Percentiles rank a stretch among this genome's conserved stretches.
Evolutionary conservation across 2,797 vertebrate genomes (phyloP).

Genomic region (Tapera naevia): DNA sequence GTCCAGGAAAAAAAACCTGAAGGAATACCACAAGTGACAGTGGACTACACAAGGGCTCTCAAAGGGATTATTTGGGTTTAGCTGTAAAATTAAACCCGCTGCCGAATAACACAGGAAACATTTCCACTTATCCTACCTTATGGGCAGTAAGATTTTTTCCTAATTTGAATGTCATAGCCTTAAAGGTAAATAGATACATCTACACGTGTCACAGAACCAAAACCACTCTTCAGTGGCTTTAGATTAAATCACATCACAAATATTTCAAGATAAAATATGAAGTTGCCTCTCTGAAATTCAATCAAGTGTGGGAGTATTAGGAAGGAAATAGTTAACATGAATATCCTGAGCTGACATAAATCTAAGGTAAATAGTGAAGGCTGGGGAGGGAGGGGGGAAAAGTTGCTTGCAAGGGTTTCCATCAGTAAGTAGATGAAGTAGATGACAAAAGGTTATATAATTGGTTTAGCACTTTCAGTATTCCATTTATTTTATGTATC

Average conservation of each 20-base stretch:
- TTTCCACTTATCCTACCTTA: background rate
- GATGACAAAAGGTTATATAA: slow-evolving; percentile 74
- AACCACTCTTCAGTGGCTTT: background rate
- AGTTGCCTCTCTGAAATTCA: background rate
- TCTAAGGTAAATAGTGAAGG: slow-evolving; percentile 57
- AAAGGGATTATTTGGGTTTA: background rate
- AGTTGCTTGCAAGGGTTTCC: slow-evolving; percentile 46
- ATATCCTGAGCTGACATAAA: slow-evolving; percentile 26
- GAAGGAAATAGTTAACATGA: slow-evolving; percentile 59
- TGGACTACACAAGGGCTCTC: background rate
- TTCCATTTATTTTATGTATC: slow-evolving; percentile 76
- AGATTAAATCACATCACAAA: background rate
- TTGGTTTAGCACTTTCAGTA: slow-evolving; percentile 67
- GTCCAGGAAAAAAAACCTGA: background rate
- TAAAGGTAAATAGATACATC: background rate
- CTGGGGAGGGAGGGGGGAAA: background rate
- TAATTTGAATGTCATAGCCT: background rate
- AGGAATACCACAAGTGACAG: background rate
- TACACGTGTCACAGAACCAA: background rate
- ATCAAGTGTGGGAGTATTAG: background rate
- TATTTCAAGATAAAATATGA: background rate
- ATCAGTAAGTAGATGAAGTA: slow-evolving; percentile 56
- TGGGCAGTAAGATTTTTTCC: background rate
- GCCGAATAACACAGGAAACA: background rate
- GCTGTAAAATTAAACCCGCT: background rate